Evolutionary conservation across 2,797 vertebrate species (phyloP).

Genomic region (Rhinichthys osculus): DNA sequence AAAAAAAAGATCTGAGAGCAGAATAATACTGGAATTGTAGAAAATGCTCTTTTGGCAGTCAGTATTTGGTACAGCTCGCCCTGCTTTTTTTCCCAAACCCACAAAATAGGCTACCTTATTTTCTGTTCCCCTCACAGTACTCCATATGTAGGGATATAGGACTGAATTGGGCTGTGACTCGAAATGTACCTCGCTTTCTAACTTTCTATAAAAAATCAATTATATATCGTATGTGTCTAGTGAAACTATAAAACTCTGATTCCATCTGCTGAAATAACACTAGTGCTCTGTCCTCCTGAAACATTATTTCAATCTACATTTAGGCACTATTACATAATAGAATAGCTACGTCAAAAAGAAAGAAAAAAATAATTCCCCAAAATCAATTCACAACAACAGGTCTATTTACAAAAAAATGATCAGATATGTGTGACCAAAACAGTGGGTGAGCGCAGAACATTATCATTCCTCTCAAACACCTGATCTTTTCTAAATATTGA

Average conservation of each 20-base stretch:
- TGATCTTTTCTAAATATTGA: constrained; percentile 49
- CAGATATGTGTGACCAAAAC: constrained; percentile 57
- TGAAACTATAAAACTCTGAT: constrained; percentile 30
- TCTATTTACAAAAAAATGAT: constrained; percentile 77
- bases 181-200: constrained; percentile 32
- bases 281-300: constrained; percentile 73
- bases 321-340: constrained; percentile 78
- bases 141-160: neutral
- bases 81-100: constrained; percentile 23
- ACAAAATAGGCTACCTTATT: constrained; percentile 17
- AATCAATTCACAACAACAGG: constrained; percentile 67
- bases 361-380: constrained; percentile 60
- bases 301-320: constrained; percentile 76
- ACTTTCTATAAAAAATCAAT: constrained; percentile 23
- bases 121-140: constrained; percentile 12
- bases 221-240: neutral
- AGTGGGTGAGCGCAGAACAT: constrained; percentile 47
- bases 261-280: constrained; percentile 58
- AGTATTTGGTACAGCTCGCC: constrained; percentile 54
- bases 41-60: constrained; percentile 59
- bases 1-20: constrained; percentile 2
- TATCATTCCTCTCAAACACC: constrained; percentile 83
- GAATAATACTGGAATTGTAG: constrained; percentile 51
- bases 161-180: neutral
- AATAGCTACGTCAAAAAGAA: constrained; percentile 68